phyloP scores from a whole-genome alignment of 2,113 vertebrate species.

The Alces alces region DNA sequence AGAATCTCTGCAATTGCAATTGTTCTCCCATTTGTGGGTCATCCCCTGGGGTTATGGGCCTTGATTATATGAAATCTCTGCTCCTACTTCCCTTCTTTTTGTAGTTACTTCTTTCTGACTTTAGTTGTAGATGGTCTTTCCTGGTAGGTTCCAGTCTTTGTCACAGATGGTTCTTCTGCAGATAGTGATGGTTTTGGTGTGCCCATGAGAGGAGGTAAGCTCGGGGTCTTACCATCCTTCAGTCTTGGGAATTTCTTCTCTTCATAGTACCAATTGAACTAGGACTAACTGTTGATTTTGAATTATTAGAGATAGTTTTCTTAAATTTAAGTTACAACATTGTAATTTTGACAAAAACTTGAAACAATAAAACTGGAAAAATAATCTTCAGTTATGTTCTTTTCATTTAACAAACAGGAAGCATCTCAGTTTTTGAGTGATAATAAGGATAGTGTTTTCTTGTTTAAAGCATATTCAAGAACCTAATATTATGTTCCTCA shows the following conservation, averaged over 20 bases:
- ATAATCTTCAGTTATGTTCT: neutral
- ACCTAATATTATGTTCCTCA: neutral
- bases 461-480: neutral
- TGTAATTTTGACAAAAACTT: neutral
- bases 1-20: neutral
- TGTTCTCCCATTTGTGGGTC: neutral
- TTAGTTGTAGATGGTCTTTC: neutral
- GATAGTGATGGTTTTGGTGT: neutral
- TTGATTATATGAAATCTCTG: neutral
- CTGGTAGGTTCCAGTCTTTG: neutral
- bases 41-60: neutral
- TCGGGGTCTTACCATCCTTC: neutral
- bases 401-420: neutral
- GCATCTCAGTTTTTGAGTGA: neutral
- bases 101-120: neutral
- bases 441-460: neutral
- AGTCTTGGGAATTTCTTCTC: neutral
- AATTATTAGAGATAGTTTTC: neutral
- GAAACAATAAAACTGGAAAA: neutral
- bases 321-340: neutral
- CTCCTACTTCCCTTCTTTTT: neutral
- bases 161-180: neutral
- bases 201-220: neutral
- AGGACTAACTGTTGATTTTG: neutral
- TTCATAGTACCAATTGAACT: neutral